Base-by-base conservation (phyloP, 2,797 vertebrate genomes). In the Coilia nasus region DNA sequence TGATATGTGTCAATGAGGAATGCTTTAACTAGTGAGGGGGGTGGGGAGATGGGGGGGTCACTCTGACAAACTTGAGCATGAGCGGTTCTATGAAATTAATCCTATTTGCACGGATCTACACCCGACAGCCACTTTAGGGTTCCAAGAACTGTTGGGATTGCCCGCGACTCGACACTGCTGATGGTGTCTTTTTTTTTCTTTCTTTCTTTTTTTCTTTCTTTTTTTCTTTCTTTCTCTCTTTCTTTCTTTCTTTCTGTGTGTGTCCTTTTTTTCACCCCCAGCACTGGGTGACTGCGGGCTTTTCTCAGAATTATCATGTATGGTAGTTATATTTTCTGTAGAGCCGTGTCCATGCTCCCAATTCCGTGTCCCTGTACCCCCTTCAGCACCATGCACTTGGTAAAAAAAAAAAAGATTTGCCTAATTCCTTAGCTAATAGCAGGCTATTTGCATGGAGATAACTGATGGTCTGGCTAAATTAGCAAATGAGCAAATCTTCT, bases 11-110 rank as follows among this genome's bases (percentile, higher is more conserved):
- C 67, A 75, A 75, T 35, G 31, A 31, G 67, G 14, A 75, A 41
- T 75, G 67, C 28, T 75, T 41, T 75, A 17, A 35, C 14, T 31
- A 71, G 64, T 71, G 64, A 14, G 7, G 2, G 50, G 50, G 50
- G 50, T 54, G 50, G 14, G 7, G 50, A 10, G 50, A 9, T 3
- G 25, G 67, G 67, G 62, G 67, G 67, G 67, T 35, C 17, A 35
- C 12, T 64, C 62, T 75, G 67, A 35, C 67, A 44, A 84, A 84
- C 80, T 56, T 41, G 81, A 47, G 57, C 67, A 82, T 84, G 86
- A 67, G 83, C 80, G 82, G 84, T 81, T 81, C 86, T 86, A 87
- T 86, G 86, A 89, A 86, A 87, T 87, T 23, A 87, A 89, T 86
- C 88, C 88, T 84, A 35, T 87, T 82, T 86, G n/a, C 31, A 54